Evolutionary conservation across 2,888 invertebrate species (phyloP).

Genomic region (Labia minor): DNA sequence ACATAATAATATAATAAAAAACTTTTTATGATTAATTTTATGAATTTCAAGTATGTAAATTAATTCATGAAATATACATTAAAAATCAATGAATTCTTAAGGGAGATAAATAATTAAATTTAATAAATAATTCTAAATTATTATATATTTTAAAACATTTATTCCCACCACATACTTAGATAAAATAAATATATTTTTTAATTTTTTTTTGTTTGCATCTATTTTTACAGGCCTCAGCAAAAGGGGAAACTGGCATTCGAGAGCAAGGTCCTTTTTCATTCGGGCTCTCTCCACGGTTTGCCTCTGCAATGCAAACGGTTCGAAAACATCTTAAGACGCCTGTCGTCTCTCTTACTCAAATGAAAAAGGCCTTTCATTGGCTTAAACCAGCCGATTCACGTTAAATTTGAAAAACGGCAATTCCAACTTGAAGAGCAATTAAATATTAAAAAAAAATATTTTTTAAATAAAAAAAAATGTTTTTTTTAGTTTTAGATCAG

Average conservation of each 20-base stretch:
- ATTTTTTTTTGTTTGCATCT: no score
- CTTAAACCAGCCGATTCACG: constrained; percentile 1
- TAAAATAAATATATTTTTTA: no score
- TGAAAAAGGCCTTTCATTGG: neutral
- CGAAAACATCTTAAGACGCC: constrained; percentile 20
- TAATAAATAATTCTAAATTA: no score
- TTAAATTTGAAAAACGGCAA: neutral
- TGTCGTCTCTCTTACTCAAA: neutral
- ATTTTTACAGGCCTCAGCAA: constrained; percentile 17
- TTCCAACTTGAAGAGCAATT: neutral
- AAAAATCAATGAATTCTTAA: no score
- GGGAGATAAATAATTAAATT: no score
- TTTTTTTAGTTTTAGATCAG: constrained; percentile 8
- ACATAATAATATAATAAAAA: no score
- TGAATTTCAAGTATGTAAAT: no score
- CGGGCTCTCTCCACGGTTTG: constrained; percentile 24
- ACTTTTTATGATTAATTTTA: no score
- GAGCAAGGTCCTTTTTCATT: constrained; percentile 36
- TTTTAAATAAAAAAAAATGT: neutral
- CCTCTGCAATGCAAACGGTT: constrained; percentile 25
- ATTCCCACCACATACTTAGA: no score
- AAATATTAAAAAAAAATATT: neutral
- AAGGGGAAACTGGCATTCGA: constrained; percentile 34
- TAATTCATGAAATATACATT: no score
- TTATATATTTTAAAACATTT: no score